A percentile compares a stretch with the other conserved stretches of the same genome.
phyloP scores from a whole-genome alignment of 2,113 vertebrate genomes.

The Elephas maximus region DNA sequence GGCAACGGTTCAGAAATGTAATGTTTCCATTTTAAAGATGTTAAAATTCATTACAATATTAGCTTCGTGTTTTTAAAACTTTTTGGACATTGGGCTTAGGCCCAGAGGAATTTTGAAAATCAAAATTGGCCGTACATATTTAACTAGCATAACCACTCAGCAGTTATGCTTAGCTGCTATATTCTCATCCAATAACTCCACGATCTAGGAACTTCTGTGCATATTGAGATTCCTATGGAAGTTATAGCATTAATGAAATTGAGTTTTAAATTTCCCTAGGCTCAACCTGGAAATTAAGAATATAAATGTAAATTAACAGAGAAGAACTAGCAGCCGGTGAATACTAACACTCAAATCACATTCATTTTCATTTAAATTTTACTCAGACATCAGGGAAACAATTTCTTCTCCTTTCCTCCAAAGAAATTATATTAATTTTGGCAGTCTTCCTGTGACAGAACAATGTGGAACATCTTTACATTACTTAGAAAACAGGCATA shows the following conservation, averaged over 20 bases:
- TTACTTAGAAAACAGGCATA: slow-evolving; percentile 57
- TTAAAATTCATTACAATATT: slow-evolving; percentile 79
- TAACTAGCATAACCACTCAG: slow-evolving; percentile 86
- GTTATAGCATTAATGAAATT: slow-evolving; percentile 89
- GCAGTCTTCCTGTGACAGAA: slow-evolving; percentile 74
- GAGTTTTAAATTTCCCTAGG: slow-evolving; percentile 90
- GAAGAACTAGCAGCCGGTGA: slow-evolving; percentile 85
- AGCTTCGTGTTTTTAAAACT: slow-evolving; percentile 75
- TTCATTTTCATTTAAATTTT: slow-evolving; percentile 84
- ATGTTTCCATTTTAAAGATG: slow-evolving; percentile 74
- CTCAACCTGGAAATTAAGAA: slow-evolving; percentile 89
- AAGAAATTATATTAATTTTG: slow-evolving; percentile 80
- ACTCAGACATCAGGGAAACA: slow-evolving; percentile 75
- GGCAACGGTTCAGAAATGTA: slow-evolving; percentile 67
- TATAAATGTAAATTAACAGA: slow-evolving; percentile 92
- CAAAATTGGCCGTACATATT: slow-evolving; percentile 86
- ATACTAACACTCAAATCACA: slow-evolving; percentile 86
- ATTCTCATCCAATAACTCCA: slow-evolving; percentile 83
- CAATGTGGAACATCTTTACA: slow-evolving; percentile 59
- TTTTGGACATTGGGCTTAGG: slow-evolving; percentile 72
- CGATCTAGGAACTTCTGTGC: slow-evolving; percentile 84
- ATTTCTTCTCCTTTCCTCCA: slow-evolving; percentile 71
- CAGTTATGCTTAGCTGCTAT: slow-evolving; percentile 85
- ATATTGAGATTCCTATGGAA: slow-evolving; percentile 87
- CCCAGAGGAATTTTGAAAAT: slow-evolving; percentile 80